Evolutionary conservation across 2,888 invertebrate genomes (phyloP), one percentile per base, ranked within the genome.

Genomic region (Drosophila melanosoma): DNA sequence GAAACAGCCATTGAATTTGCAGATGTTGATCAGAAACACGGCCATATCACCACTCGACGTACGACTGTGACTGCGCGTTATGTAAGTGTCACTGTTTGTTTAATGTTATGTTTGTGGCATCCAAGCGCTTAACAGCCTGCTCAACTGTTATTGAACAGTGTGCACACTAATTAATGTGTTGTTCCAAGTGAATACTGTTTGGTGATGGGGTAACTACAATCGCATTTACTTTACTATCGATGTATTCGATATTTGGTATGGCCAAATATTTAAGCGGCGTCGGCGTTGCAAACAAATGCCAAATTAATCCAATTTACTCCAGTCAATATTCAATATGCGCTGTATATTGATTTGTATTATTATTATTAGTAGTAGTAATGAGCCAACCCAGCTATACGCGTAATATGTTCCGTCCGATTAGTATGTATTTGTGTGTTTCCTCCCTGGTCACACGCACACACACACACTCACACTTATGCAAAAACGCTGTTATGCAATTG

Each of bases 1-100:
- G 91, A 96, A 96, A 95, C 97, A 97, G 94, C 96, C 96, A 94
- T 96, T 96, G 94, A 96, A 97, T 95, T 96, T 97, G 94, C 97
- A 97, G 94, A 96, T 96, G 95, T 97, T 97, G 94, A 96, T 94
- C 95, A 97, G 95, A 95, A 97, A 97, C 94, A 97, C 96, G 94
- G 97, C 97, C 97, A 97, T 97, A 94, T 93, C 93, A 91, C 92
- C 93, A 91, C 92, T 91, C 90, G 90, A 91, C 91, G 90, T 90
- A 91, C 92, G 92, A 92, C 92, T 92, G 92, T 91, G 84, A 86
- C 84, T 87, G 79, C 87, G 83, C 72, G 83, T 84, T 76, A 81
- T 78, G 79, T 78, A 78, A 78, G 70, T 63, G 66, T 67, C 79
- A 78, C 77, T 82, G 71, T 69, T 75, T 71, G 53, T 61, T 76